Conservation (phyloP, 2,888 invertebrate species). For the Scaptomyza caliginosa region DNA sequence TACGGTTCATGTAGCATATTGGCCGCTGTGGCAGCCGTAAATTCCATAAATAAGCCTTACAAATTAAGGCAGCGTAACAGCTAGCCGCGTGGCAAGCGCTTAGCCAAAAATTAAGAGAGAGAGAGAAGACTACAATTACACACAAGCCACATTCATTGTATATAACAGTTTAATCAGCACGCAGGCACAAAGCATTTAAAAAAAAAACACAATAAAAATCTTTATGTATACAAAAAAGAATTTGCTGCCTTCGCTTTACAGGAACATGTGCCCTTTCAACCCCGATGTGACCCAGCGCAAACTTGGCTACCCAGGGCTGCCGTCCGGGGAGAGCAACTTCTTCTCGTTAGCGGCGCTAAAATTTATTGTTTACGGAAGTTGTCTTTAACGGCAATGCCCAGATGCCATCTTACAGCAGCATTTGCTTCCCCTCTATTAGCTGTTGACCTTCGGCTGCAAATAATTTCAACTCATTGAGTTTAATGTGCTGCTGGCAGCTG, state of each 20-base stretch:
- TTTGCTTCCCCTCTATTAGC: constrained; percentile 14
- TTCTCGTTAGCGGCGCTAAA: constrained; percentile 56
- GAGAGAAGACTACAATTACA: constrained; percentile 1
- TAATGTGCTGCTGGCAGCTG: constrained; percentile 67
- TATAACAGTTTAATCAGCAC: constrained; percentile 60
- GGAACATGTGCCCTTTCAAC: background rate
- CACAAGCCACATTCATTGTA: constrained; percentile 20
- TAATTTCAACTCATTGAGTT: constrained; percentile 79
- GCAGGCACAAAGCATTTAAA: constrained; percentile 17
- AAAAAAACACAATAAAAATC: constrained; percentile 12
- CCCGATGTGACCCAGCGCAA: background rate
- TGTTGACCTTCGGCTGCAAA: constrained; percentile 75
- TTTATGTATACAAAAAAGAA: too few relatives aligned
- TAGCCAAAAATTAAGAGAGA: constrained; percentile 16
- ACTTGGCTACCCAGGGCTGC: constrained; percentile 27
- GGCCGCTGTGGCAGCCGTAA: constrained; percentile 23
- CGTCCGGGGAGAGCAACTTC: constrained; percentile 43
- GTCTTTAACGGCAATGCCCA: constrained; percentile 70
- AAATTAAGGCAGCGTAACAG: constrained; percentile 56
- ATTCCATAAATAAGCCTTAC: constrained; percentile 59
- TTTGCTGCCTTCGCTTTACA: constrained; percentile 19
- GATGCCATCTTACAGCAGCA: constrained; percentile 8
- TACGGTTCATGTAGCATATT: constrained; percentile 20
- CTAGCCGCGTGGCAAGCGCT: constrained; percentile 10
- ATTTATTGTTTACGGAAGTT: constrained; percentile 79